phyloP scores from a whole-genome alignment of 1,140 invertebrate species.

The Lerema accius region DNA sequence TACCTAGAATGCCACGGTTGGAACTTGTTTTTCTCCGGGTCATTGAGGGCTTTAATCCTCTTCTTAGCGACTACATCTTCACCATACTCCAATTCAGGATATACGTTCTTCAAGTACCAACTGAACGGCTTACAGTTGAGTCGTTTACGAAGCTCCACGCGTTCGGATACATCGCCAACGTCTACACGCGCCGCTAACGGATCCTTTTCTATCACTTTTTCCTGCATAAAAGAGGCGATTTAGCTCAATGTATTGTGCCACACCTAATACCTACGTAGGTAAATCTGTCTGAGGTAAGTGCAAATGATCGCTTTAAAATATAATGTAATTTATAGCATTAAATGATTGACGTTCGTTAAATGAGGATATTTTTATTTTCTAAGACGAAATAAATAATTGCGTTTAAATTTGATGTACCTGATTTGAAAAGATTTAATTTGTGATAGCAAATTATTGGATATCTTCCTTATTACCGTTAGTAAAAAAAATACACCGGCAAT shows the following conservation, averaged over 20 bases:
- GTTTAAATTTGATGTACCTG: too few relatives aligned
- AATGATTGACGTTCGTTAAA: too few relatives aligned
- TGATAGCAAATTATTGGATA: too few relatives aligned
- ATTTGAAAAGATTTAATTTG: too few relatives aligned
- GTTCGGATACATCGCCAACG: conserved; percentile 91
- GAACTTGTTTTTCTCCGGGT: conserved; percentile 85
- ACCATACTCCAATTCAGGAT: conserved; percentile 90
- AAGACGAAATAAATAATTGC: too few relatives aligned
- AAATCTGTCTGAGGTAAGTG: too few relatives aligned
- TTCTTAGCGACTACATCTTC: conserved; percentile 85
- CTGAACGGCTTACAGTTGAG: conserved; percentile 94
- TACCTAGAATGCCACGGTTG: conserved; percentile 91
- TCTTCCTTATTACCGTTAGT: background rate
- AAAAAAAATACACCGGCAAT: conserved; percentile 10
- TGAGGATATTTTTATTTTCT: too few relatives aligned
- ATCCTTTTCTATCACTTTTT: conserved; percentile 90
- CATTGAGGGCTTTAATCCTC: conserved; percentile 83
- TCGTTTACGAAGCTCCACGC: conserved; percentile 86
- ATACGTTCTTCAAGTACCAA: conserved; percentile 97
- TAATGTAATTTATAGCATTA: too few relatives aligned
- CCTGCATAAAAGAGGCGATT: conserved; percentile 84
- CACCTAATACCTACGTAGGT: too few relatives aligned
- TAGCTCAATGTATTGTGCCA: too few relatives aligned
- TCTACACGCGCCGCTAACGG: conserved; percentile 85
- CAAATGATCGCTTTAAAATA: too few relatives aligned